Conservation (phyloP, 2,113 vertebrate genomes). For the Cinclus mexicanus region DNA sequence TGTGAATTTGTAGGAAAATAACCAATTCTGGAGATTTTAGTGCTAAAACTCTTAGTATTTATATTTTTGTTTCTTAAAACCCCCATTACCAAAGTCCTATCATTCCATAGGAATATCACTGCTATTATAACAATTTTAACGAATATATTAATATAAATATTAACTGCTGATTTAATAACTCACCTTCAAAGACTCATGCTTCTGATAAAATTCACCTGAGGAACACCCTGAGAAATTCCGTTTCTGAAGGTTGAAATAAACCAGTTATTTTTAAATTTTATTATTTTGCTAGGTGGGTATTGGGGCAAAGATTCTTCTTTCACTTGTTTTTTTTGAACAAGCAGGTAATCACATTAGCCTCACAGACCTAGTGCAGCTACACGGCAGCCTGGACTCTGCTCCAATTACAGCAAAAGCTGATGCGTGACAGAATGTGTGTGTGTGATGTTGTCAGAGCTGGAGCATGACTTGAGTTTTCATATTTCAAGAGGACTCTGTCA, state of each 20-base stretch:
- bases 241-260: not conserved
- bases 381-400: not conserved
- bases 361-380: not conserved
- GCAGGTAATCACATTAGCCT: conserved; percentile 13
- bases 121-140: not conserved
- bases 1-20: not conserved
- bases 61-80: not conserved
- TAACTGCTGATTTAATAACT: not conserved
- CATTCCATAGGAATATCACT: not conserved
- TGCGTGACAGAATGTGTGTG: conserved; percentile 3
- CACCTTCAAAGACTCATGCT: not conserved
- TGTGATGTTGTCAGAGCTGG: not conserved
- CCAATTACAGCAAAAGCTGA: conserved; percentile 29
- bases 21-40: not conserved
- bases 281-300: not conserved
- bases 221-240: not conserved
- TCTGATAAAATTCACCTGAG: not conserved
- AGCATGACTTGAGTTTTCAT: conserved; percentile 10
- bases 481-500: conserved; percentile 18
- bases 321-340: not conserved
- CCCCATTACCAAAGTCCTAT: not conserved
- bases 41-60: not conserved
- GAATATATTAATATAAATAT: not conserved
- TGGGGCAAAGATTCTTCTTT: not conserved
- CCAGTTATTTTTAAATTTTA: not conserved